Base-by-base conservation (phyloP, 2,797 vertebrate genomes). In the Synaphobranchus kaupii region DNA sequence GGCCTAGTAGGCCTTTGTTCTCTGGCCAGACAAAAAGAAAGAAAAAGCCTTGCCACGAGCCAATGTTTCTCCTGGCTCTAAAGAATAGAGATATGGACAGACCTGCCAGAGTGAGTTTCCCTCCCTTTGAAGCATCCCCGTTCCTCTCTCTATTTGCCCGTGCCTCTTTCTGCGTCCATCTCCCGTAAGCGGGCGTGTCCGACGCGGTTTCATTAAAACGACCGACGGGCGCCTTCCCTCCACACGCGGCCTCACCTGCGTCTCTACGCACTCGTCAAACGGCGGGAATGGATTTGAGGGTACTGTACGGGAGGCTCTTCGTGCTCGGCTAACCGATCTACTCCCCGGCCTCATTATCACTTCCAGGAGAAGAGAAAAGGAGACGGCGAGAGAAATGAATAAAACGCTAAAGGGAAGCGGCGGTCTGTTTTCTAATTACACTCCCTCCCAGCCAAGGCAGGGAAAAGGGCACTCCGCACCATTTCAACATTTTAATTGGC, bases 381-480 rank as follows among this genome's bases (percentile, higher is more conserved):
- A 89, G 84, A 87, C 93, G 86, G 92, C 93, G 39, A 92, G 89
- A 93, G 94, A 94, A 93, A 54, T 84, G 89, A 84, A 87, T 93
- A 85, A 92, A 94, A 9, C 13, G 63, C 25, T n/a, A 31, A 28
- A 85, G 92, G 92, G 92, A 90, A 93, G 92, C 88, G 56, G 87
- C 93, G 91, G 90, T 90, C 91, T 95, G 91, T 92, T 94, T 94
- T 82, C 92, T 94, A 94, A 95, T 95, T 94, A 94, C 92, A 90
- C 88, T 87, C 84, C 90, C 90, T 93, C 90, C 92, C 93, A 93
- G 91, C 92, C 90, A 81, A 87, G 89, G 89, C 89, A 25, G 92
- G 82, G 87, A 66, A 52, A 89, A 91, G 90, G 89, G 88, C 90
- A 93, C 91, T 89, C 87, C 83, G 90, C 0, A 91, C 8, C 52